A percentile compares a stretch with the other conserved stretches of the same genome.
Evolutionary conservation across 2,113 vertebrate species (phyloP).

Genomic region (Azemiops feae): DNA sequence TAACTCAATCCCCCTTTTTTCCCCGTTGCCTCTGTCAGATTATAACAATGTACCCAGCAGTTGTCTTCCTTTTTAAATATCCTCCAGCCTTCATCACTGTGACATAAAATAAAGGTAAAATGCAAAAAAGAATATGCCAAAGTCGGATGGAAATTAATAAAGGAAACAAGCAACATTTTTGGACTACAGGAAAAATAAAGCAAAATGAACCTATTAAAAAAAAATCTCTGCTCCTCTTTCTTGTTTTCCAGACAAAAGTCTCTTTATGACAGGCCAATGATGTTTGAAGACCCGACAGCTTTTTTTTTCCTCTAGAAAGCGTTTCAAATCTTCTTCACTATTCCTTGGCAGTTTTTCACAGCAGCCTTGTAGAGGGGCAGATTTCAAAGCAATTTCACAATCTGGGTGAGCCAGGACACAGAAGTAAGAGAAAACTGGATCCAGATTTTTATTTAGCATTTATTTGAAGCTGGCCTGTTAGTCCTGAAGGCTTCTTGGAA

Average conservation of each 20-base stretch:
- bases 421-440: neutral
- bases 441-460: slow-evolving; percentile 1
- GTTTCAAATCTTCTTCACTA: slow-evolving; percentile 57
- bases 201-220: neutral
- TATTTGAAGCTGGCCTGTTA: neutral
- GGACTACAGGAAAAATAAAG: neutral
- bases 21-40: neutral
- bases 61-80: neutral
- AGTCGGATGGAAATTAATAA: neutral
- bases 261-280: slow-evolving; percentile 50
- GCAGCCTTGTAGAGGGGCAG: slow-evolving; percentile 44
- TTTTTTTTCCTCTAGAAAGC: slow-evolving; percentile 43
- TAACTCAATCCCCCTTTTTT: neutral
- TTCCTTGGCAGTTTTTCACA: slow-evolving; percentile 42
- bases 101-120: neutral
- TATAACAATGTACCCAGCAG: neutral
- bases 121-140: neutral
- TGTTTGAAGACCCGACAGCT: slow-evolving; percentile 50
- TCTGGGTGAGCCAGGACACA: slow-evolving; percentile 2
- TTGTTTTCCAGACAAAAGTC: slow-evolving; percentile 43
- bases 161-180: neutral
- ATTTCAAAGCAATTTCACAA: slow-evolving; percentile 55
- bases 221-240: slow-evolving; percentile 6
- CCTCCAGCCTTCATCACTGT: neutral
- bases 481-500: neutral